Evolutionary conservation across 2,113 vertebrate species (phyloP), one percentile per base, ranked within the genome.

Genomic region (Ptilorrhoa leucosticta): DNA sequence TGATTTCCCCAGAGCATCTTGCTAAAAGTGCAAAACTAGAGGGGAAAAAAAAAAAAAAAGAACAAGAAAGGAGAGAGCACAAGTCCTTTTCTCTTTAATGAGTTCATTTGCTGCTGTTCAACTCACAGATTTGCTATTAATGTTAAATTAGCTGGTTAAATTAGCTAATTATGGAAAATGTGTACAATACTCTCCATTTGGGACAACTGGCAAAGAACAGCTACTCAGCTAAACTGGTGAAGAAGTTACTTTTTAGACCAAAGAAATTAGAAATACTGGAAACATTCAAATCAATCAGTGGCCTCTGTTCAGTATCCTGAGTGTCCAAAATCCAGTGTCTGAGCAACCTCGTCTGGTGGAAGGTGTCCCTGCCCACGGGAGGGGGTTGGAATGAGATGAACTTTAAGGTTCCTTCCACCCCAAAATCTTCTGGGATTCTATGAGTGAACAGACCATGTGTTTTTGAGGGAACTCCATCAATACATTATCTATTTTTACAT

Each of bases 71-170:
- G 37, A 86, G 30, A 53, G 57, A 61, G 54, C 27, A 56, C 6
- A 2, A n/a, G 58, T 83, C 64, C 69, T 94, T 78, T 91, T 50
- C 70, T 87, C 18, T 88, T 90, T 93, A 97, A 91, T 91, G 89
- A 94, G 78, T 86, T 93, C 81, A 94, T 96, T 91, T 95, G 77
- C 86, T 96, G 89, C 56, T 2, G 11, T 91, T 92, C 58, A 92
- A 89, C 81, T 90, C 78, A 73, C 80, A 91, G 71, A 70, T 90
- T 91, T 82, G 77, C 93, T 65, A 90, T 93, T 96, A 84, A 93
- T 94, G 86, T 92, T 93, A 96, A 87, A 96, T 96, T 95, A 96
- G 75, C 81, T 93, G 71, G 66, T 79, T 87, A 95, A 96, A 90
- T 94, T 89, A 96, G 51, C 90, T 96, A 96, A 96, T 94, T 93